Evolutionary conservation across 2,888 invertebrate species (phyloP).

Genomic region (Villa cingulata): DNA sequence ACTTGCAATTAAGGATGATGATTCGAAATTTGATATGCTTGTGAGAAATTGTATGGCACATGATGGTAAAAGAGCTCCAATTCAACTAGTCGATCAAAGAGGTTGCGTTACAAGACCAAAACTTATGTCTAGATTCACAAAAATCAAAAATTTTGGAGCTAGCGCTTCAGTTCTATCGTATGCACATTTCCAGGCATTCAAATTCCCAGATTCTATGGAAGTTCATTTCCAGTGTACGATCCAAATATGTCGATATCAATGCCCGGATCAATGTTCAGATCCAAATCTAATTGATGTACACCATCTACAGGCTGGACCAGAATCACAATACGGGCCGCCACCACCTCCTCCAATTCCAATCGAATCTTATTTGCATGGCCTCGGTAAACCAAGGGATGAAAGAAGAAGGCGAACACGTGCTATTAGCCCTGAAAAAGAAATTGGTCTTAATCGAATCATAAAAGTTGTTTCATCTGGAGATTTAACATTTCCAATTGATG

Average conservation of each 20-base stretch:
- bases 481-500: constrained; percentile 69
- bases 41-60: constrained; percentile 90
- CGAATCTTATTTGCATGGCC: constrained; percentile 50
- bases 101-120: constrained; percentile 88
- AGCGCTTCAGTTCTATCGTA: constrained; percentile 84
- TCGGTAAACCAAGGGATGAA: constrained; percentile 53
- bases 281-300: constrained; percentile 44
- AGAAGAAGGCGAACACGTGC: constrained; percentile 54
- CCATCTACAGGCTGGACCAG: constrained; percentile 40
- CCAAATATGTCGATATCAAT: constrained; percentile 84
- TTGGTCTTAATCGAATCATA: constrained; percentile 79
- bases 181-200: constrained; percentile 90
- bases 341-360: constrained; percentile 45
- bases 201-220: constrained; percentile 93
- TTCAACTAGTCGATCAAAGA: constrained; percentile 82
- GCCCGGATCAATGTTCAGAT: constrained; percentile 83
- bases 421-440: constrained; percentile 58
- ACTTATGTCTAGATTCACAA: constrained; percentile 84
- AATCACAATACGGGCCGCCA: constrained; percentile 57
- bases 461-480: constrained; percentile 86
- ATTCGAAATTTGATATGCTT: constrained; percentile 89
- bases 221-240: constrained; percentile 93
- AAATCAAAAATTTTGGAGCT: constrained; percentile 89
- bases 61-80: constrained; percentile 85
- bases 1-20: constrained; percentile 85